Evolutionary conservation across 92 coral and sea anemone genomes (phyloP).

Genomic region (Meandrina meandrites): DNA sequence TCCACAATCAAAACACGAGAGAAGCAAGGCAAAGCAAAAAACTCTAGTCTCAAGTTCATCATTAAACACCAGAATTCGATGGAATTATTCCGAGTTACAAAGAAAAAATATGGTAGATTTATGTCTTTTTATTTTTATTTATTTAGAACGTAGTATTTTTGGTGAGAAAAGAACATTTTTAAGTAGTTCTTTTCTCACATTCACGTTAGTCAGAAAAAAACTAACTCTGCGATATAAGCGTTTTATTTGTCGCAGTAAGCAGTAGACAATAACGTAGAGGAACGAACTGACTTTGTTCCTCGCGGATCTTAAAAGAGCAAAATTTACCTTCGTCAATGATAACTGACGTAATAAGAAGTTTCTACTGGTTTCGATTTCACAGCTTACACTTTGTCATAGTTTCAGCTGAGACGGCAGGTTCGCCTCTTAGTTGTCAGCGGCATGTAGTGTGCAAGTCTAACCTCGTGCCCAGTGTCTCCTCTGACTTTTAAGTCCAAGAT

Average conservation of each 20-base stretch:
- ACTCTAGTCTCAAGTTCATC: too few species aligned
- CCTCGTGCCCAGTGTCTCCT: neutral
- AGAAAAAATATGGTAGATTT: neutral
- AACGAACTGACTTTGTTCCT: neutral
- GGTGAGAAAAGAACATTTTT: neutral
- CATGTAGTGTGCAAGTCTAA: neutral
- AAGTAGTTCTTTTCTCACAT: neutral
- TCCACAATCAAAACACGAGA: too few species aligned
- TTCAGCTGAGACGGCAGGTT: slow-evolving; percentile 2
- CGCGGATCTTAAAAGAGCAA: neutral
- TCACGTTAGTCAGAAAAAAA: neutral
- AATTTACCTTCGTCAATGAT: neutral
- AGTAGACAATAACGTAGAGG: neutral
- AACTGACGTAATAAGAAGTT: neutral
- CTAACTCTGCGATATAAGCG: neutral
- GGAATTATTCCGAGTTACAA: neutral
- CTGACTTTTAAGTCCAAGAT: neutral
- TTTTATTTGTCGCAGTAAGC: neutral
- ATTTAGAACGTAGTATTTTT: neutral
- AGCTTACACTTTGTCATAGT: neutral
- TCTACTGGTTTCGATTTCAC: neutral
- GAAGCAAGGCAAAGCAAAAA: too few species aligned
- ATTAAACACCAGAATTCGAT: neutral
- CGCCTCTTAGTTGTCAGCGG: slow-evolving; percentile 17
- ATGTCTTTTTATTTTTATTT: neutral